Evolutionary conservation across 1,140 invertebrate species (phyloP).

Genomic region (Drosophila asahinai): DNA sequence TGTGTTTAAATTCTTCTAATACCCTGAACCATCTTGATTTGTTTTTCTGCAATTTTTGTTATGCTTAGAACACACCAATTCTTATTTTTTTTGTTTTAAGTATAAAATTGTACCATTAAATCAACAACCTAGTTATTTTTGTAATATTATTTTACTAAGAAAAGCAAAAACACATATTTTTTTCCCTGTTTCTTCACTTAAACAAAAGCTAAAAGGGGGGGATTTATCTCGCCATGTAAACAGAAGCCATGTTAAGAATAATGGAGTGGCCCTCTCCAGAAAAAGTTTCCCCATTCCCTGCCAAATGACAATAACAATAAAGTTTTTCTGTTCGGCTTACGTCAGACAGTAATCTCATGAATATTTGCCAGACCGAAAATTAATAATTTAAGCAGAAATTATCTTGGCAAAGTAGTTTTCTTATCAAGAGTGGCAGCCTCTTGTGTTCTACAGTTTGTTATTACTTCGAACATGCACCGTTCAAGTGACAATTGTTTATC

Average conservation of each 20-base stretch:
- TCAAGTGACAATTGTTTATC: conserved; percentile 34
- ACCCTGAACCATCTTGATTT: too few species aligned
- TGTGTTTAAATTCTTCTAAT: background rate
- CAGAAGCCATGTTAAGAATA: conserved; percentile 27
- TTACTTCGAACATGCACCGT: conserved; percentile 15
- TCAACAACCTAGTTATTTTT: background rate
- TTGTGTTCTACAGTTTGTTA: conserved; percentile 32
- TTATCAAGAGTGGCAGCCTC: conserved; percentile 22
- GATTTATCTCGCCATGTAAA: conserved; percentile 12
- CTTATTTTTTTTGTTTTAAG: too few species aligned
- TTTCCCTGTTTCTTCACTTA: background rate
- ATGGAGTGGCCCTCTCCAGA: conserved; percentile 26
- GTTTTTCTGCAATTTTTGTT: too few species aligned
- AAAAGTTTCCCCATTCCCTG: background rate
- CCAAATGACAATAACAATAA: background rate
- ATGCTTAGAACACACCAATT: too few species aligned
- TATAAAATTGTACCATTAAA: too few species aligned
- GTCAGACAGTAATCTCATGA: conserved; percentile 6
- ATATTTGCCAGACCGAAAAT: background rate
- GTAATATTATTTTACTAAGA: background rate
- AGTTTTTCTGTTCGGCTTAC: background rate
- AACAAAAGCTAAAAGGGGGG: background rate
- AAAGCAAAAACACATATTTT: background rate
- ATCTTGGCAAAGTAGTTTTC: conserved; percentile 16
- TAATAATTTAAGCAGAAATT: conserved; percentile 30